Conservation (phyloP, 2,888 invertebrate species). For the Melanostoma scalare region DNA sequence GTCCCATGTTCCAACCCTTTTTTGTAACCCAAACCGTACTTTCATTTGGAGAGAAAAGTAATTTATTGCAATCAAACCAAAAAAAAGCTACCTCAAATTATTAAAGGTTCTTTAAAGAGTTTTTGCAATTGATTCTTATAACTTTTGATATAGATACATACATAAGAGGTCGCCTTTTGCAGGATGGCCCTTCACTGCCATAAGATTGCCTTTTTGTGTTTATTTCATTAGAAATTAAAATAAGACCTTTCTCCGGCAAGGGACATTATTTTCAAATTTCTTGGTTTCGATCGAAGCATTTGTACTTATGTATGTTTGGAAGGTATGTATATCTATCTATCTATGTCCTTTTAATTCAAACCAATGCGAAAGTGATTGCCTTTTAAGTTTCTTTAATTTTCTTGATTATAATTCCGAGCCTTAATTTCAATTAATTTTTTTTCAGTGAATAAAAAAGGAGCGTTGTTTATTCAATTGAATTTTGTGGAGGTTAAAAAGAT, state of each 20-base stretch:
- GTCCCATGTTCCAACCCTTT: too few species aligned
- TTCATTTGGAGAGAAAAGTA: too few species aligned
- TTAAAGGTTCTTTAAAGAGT: too few species aligned
- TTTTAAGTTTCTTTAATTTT: neutral
- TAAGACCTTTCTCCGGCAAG: slow-evolving; percentile 3
- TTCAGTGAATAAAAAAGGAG: neutral
- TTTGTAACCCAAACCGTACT: too few species aligned
- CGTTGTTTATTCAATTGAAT: too few species aligned
- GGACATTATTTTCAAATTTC: neutral
- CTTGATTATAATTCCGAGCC: slow-evolving; percentile 11
- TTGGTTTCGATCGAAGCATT: neutral
- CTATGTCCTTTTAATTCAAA: slow-evolving; percentile 17
- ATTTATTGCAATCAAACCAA: too few species aligned
- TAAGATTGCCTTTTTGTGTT: neutral
- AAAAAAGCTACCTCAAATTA: too few species aligned
- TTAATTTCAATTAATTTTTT: slow-evolving; percentile 2
- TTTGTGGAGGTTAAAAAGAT: too few species aligned
- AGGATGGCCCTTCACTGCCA: neutral
- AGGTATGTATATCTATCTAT: too few species aligned
- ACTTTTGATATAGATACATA: too few species aligned
- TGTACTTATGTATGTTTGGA: too few species aligned
- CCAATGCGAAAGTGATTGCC: neutral
- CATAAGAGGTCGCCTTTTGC: neutral
- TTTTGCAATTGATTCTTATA: too few species aligned
- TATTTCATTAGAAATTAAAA: slow-evolving; percentile 16